Base-by-base conservation (phyloP, 2,113 vertebrate genomes). In the Nannospalax galili region DNA sequence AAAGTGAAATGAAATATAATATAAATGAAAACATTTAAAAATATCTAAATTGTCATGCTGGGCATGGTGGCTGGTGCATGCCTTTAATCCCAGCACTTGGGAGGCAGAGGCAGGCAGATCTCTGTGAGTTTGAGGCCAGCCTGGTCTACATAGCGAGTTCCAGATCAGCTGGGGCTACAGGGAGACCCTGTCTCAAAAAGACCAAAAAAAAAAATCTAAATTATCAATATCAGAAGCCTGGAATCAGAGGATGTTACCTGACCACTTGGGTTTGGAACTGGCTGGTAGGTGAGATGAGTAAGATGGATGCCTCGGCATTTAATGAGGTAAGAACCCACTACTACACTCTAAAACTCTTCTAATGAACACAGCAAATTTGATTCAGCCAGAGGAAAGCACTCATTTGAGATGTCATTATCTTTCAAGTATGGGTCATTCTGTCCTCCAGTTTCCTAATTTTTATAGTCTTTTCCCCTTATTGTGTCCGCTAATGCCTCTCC, bases 271-370 rank as follows among this genome's bases (percentile, higher is more conserved):
- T 84, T 80, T 97, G 22, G 74, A 84, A 86, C 72, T 15, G 72
- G 22, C 14, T 24, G 28, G 28, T 48, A 24, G 19, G 35, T 73
- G 65, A 87, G 74, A 85, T 88, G 52, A 48, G 35, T 32, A n/a
- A 32, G 65, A 24, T 67, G 26, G 22, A 12, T 69, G 42, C 42
- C 45, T 77, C 73, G 78, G n/a, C 78, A 95, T 91, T 37, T 5
- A 94, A 87, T 72, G 80, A 87, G 5, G 70, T 40, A 19, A 78
- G 79, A 77, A 81, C 28, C 20, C 0, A 42, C 14, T 73, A 3
- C 32, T 14, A 94, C 60, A 60, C 64, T 88, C 24, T 73, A 90
- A 73, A 74, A 73, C 26, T 81, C 74, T 74, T 90, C 79, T 75
- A 58, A 93, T 7, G 84, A 82, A 81, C 37, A 42, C 90, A 87